Base-by-base conservation (phyloP, 2,888 invertebrate genomes). In the Nymphalis c-album region DNA sequence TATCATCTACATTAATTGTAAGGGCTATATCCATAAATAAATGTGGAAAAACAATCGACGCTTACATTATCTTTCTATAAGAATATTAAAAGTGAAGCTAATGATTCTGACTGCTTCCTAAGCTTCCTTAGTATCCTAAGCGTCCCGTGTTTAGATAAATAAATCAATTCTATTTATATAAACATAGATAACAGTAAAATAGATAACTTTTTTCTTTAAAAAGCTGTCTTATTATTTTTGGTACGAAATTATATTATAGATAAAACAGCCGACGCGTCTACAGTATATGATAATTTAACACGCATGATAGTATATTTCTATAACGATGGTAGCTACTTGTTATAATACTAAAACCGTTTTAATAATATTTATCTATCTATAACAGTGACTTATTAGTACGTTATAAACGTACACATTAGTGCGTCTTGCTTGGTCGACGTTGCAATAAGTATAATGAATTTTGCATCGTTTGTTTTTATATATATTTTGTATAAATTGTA, bases 301-400 rank as follows among this genome's bases (percentile, higher is more conserved):
- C 22, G 51, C 16, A 35, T 55, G 35, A 60, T 60, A 35, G 35
- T 31, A 60, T 48, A 35, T 51, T 35, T 61, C 31, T 35, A 18
- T 60, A 65, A 66, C 45, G 47, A 57, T 22, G 18, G 22, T 26
- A 55, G 51, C 53, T 60, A 47, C 53, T 17, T 20, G 20, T 60
- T 35, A 10, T 59, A 57, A 66, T 61, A 47, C 35, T 48, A 40
- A 57, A 60, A 61, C 60, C 47, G 55, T 66, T 57, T 57, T 40
- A 61, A 55, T 55, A 60, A 55, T 61, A 66, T 61, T 61, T 66
- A 66, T 57, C 61, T 61, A 66, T 61, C 55, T 66, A 40, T 66
- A 55, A 66, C 55, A 61, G 60, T 66, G 55, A 66, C 22, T 40
- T 55, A 55, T 55, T 55, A 55, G 53, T 18, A 60, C 55, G 55